Conservation (phyloP, 1,140 invertebrate genomes). For the Ceratitis capitata region DNA sequence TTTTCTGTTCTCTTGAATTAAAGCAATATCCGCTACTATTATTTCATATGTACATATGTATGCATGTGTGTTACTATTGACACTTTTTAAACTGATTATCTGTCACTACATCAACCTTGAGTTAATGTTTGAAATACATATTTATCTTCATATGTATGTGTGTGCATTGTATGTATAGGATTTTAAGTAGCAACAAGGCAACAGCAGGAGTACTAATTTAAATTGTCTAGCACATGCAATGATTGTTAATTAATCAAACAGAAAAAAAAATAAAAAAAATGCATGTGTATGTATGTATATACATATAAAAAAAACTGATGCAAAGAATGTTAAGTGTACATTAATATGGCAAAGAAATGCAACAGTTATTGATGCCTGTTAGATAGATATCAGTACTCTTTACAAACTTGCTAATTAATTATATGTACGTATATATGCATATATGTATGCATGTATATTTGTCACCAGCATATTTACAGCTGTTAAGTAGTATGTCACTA, state of each 20-base stretch:
- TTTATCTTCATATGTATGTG: neutral
- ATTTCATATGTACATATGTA: neutral
- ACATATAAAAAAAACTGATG: neutral
- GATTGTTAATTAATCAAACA: slow-evolving; percentile 14
- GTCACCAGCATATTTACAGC: too few species aligned
- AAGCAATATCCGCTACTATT: neutral
- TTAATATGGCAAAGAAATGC: neutral
- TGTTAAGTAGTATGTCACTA: slow-evolving; percentile 8
- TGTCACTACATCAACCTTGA: slow-evolving; percentile 10
- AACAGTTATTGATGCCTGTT: neutral
- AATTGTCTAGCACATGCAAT: neutral
- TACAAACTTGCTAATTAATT: neutral
- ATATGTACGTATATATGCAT: neutral
- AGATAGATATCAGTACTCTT: neutral
- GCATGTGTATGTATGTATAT: neutral
- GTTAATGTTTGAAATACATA: neutral
- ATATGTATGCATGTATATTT: neutral
- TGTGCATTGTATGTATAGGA: neutral
- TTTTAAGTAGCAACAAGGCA: neutral
- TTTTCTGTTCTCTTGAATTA: neutral
- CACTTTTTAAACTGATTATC: neutral
- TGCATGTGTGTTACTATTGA: neutral
- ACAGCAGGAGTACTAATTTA: neutral
- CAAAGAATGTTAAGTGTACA: neutral
- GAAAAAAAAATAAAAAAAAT: neutral